phyloP scores from a whole-genome alignment of 2,888 invertebrate species.

The Heterodera filipjevi region DNA sequence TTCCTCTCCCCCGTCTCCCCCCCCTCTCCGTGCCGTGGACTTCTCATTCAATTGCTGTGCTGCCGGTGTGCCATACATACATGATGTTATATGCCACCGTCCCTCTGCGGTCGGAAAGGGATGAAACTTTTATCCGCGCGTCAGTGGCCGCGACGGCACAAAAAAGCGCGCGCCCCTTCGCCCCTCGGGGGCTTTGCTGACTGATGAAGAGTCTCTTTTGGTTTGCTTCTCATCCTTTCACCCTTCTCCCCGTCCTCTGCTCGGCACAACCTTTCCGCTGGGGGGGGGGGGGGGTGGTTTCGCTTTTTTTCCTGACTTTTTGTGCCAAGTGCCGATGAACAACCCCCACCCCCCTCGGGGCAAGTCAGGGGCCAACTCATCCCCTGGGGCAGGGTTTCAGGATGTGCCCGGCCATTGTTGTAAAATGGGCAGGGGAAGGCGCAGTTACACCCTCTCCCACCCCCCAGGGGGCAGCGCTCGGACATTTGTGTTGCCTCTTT shows the following conservation, averaged over 20 bases:
- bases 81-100: background rate
- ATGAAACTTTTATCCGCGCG: conserved; percentile 12
- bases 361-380: background rate
- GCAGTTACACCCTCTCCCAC: background rate
- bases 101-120: background rate
- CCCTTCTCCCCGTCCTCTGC: background rate
- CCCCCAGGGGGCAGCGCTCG: background rate
- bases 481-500: background rate
- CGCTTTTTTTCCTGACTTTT: background rate
- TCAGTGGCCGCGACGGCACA: background rate
- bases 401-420: background rate
- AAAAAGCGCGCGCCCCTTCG: background rate
- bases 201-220: background rate
- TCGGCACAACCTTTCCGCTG: background rate
- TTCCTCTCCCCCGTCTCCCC: no score
- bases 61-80: background rate
- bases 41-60: background rate
- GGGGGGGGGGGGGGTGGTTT: background rate
- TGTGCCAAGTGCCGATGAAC: background rate
- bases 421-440: background rate
- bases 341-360: background rate
- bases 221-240: background rate
- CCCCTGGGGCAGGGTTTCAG: background rate
- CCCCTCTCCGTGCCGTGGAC: background rate
- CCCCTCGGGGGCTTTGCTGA: background rate